Evolutionary conservation across 1,140 invertebrate genomes (phyloP), one percentile per base, ranked within the genome.

Genomic region (Ips typographus): DNA sequence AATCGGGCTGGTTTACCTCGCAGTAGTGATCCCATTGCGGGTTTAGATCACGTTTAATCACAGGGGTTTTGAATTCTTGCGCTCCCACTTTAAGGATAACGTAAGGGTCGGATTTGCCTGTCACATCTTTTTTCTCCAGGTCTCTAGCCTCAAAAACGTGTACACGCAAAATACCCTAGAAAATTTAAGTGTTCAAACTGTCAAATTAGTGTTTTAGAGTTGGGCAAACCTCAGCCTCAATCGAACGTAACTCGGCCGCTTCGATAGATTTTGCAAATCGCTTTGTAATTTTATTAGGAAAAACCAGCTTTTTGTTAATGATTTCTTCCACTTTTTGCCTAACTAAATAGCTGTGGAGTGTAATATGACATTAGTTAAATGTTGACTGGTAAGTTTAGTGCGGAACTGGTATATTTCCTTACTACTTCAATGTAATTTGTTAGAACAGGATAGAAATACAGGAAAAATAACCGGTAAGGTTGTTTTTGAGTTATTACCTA

Each of bases 61-160:
- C 92, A 76, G 85, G 82, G 0, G 95, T 97, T 77, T 89, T 89
- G 79, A 92, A 94, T 81, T 92, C 88, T 81, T 94, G 90, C 0
- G 93, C 89, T 51, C 94, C 94, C 53, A 96, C 91, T 73, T 86
- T 89, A 75, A 95, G 85, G 53, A 95, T 86, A 44, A 90, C 90
- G 81, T 98, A 98, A 3, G 95, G 95, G 85, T 98, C 95, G 2
- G 94, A 96, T 82, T 96, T 97, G 76, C 94, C 94, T 82, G 94
- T 95, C 76, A 97, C 90, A 81, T 94, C 92, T 82, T 93, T 94
- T 77, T 91, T 95, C 86, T 94, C 93, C 2, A 98, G 83, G 81
- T 97, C 90, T 79, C 92, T 91, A 8, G 93, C 95, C 85, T 95
- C 91, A 2, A 96, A 87, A 2, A 96, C 88, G 77, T 95, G 90